A percentile compares a stretch with the other conserved stretches of the same genome.
These are phyloP conservation scores for Siniperca chuatsi DNA, from an alignment of 2,113 vertebrate species.

Conservation along the genomic window DNA sequence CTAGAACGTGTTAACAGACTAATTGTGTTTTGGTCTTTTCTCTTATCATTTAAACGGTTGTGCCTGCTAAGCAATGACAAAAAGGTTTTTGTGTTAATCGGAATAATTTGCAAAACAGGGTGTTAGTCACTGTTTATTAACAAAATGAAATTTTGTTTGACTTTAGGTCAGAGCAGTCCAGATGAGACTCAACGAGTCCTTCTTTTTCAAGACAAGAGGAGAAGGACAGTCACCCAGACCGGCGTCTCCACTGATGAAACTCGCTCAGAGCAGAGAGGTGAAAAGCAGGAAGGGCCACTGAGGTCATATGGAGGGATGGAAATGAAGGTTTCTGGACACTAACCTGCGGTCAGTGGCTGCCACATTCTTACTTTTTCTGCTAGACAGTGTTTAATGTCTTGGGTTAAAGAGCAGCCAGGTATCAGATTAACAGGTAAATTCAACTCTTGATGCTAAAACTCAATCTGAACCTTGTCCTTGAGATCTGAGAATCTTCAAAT, in stretches of 20 bases:
- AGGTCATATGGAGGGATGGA: background rate
- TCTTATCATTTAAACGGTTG: background rate
- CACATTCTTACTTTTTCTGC: no score
- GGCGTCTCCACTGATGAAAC: conserved; percentile 80
- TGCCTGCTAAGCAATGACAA: background rate
- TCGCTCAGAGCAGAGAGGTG: conserved; percentile 50
- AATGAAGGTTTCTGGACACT: background rate
- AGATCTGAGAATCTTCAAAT: background rate
- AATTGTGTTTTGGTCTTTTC: background rate
- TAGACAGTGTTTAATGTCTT: background rate
- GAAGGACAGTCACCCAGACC: conserved; percentile 71
- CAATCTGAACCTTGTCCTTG: background rate
- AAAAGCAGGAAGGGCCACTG: conserved; percentile 58
- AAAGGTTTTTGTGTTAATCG: background rate
- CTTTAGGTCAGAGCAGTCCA: conserved; percentile 78
- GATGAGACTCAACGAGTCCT: conserved; percentile 84
- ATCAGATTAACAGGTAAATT: background rate
- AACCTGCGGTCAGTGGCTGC: background rate
- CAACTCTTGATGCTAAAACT: background rate
- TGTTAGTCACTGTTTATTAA: background rate
- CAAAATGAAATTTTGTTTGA: background rate
- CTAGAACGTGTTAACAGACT: background rate
- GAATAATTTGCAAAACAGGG: background rate
- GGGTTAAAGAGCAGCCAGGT: background rate
- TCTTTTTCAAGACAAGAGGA: conserved; percentile 85